These are phyloP conservation scores for Morelia viridis DNA, from an alignment of 2,797 vertebrate species.

Conservation along the genomic window DNA sequence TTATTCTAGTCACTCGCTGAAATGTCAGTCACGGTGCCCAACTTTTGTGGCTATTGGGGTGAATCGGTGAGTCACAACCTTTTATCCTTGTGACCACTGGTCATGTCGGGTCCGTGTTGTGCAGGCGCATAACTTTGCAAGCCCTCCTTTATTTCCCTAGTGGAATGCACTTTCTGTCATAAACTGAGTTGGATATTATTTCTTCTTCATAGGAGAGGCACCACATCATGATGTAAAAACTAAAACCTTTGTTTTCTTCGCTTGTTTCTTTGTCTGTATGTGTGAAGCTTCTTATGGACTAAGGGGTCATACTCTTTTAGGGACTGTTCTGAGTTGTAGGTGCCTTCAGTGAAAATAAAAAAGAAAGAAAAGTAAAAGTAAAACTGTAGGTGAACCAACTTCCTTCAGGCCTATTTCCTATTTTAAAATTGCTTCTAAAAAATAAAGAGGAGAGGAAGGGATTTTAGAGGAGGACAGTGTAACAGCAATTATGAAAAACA, in stretches of 20 bases:
- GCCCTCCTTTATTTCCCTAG: conserved; percentile 36
- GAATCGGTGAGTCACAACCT: conserved; percentile 42
- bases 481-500: background rate
- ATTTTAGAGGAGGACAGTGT: background rate
- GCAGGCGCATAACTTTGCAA: conserved; percentile 41
- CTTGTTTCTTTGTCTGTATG: conserved; percentile 10
- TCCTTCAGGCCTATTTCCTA: background rate
- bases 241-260: conserved; percentile 33
- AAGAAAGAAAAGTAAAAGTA: background rate
- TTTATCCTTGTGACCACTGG: conserved; percentile 45
- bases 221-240: conserved; percentile 23
- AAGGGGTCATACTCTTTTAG: background rate
- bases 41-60: conserved; percentile 42
- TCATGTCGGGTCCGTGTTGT: conserved; percentile 39
- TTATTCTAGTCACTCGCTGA: conserved; percentile 40
- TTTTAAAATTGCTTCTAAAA: background rate
- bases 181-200: conserved; percentile 31
- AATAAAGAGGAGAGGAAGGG: background rate
- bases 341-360: background rate
- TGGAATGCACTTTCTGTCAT: conserved; percentile 44
- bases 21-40: conserved; percentile 45
- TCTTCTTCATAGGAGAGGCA: conserved; percentile 30
- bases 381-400: background rate
- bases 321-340: background rate
- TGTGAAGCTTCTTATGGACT: background rate